A percentile compares a stretch with the other conserved stretches of the same genome.
Evolutionary conservation across 2,888 invertebrate genomes (phyloP).

Genomic region (Hermodice carunculata): DNA sequence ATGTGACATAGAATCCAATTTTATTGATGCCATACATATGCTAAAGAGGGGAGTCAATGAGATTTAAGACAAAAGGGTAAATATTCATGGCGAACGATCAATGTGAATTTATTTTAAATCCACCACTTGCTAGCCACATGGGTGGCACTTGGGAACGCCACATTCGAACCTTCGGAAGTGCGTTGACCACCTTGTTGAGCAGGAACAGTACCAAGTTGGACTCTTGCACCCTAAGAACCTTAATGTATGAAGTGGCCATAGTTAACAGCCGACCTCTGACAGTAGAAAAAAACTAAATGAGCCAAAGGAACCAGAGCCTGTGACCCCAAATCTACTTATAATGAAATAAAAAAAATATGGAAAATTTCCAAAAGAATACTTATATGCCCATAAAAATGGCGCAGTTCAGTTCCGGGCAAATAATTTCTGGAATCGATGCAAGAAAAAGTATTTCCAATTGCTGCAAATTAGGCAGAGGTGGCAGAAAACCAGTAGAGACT

Average conservation of each 20-base stretch:
- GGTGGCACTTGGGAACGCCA: slow-evolving; percentile 48
- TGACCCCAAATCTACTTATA: slow-evolving; percentile 30
- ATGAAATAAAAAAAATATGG: slow-evolving; percentile 34
- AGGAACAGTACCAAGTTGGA: slow-evolving; percentile 14
- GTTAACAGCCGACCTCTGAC: slow-evolving; percentile 30
- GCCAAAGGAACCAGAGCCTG: slow-evolving; percentile 11
- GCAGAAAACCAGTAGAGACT: neutral
- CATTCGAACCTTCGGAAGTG: slow-evolving; percentile 39
- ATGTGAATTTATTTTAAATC: slow-evolving; percentile 34
- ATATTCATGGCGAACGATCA: slow-evolving; percentile 18
- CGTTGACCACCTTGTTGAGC: slow-evolving; percentile 25
- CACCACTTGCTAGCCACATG: slow-evolving; percentile 42
- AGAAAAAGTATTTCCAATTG: slow-evolving; percentile 22
- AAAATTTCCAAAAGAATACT: slow-evolving; percentile 25
- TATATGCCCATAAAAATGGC: slow-evolving; percentile 29
- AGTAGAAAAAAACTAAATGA: slow-evolving; percentile 7
- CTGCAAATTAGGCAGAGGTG: slow-evolving; percentile 16
- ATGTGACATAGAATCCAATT: slow-evolving; percentile 23
- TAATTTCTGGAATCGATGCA: slow-evolving; percentile 32
- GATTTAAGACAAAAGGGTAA: slow-evolving; percentile 19
- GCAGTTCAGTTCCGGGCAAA: slow-evolving; percentile 26
- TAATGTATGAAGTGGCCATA: slow-evolving; percentile 30
- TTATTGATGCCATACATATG: slow-evolving; percentile 36
- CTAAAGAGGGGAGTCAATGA: slow-evolving; percentile 21
- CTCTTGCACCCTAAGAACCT: slow-evolving; percentile 28